phyloP scores from a whole-genome alignment of 1,140 invertebrate species.

The Papilio xuthus region DNA sequence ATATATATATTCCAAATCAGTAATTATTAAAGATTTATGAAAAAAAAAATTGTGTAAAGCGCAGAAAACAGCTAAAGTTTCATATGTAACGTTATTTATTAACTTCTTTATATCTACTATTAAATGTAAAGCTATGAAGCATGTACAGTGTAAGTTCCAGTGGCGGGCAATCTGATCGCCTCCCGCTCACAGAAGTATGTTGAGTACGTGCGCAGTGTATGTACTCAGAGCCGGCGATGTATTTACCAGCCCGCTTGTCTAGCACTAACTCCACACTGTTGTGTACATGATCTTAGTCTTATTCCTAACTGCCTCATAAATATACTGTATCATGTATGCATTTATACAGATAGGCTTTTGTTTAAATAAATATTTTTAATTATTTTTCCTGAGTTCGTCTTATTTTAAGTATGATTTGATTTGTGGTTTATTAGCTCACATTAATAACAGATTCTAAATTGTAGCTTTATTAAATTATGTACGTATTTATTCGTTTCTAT shows the following conservation, averaged over 20 bases:
- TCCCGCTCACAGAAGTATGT: neutral
- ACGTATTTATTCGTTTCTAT: too few relatives aligned
- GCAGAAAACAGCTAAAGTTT: too few relatives aligned
- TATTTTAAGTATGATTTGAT: neutral
- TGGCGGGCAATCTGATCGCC: neutral
- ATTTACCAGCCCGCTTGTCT: neutral
- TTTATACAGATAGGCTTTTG: neutral
- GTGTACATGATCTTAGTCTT: slow-evolving; percentile 11
- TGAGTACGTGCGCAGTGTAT: neutral
- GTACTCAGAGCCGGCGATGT: neutral
- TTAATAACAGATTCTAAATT: too few relatives aligned
- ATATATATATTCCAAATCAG: too few relatives aligned
- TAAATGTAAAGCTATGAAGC: neutral
- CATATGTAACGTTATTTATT: too few relatives aligned
- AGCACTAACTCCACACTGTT: neutral
- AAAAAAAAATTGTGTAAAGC: too few relatives aligned
- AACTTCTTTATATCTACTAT: too few relatives aligned
- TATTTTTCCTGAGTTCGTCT: neutral
- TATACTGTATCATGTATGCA: neutral
- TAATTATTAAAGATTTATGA: too few relatives aligned
- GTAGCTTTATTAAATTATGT: too few relatives aligned
- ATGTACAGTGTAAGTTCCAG: neutral
- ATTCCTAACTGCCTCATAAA: slow-evolving; percentile 12
- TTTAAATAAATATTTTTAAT: neutral
- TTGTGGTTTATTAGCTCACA: neutral